phyloP scores from a whole-genome alignment of 2,888 invertebrate species.

The Listrodromus nycthemerus region DNA sequence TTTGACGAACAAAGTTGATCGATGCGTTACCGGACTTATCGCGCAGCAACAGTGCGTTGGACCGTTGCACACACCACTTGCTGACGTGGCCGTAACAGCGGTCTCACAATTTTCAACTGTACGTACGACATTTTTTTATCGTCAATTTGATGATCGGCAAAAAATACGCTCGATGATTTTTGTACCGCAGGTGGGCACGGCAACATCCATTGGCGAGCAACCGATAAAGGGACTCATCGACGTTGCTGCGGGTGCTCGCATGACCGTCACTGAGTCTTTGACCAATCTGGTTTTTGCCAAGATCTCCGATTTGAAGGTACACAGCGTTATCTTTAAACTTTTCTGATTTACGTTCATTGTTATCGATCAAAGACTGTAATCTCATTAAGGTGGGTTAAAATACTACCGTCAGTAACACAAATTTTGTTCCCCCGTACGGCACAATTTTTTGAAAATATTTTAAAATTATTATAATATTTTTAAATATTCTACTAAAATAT shows the following conservation, averaged over 20 bases:
- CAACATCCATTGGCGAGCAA: constrained; percentile 98
- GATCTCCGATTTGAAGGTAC: constrained; percentile 86
- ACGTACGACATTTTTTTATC: constrained; percentile 70
- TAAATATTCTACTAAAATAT: no score
- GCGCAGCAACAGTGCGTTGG: constrained; percentile 99
- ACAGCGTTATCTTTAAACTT: not conserved
- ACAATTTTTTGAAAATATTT: no score
- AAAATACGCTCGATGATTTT: not conserved
- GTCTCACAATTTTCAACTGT: constrained; percentile 92
- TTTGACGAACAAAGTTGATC: constrained; percentile 97
- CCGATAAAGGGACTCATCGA: constrained; percentile 96
- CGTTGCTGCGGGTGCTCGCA: constrained; percentile 94
- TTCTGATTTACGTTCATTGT: not conserved
- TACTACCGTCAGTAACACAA: no score
- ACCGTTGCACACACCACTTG: constrained; percentile 97
- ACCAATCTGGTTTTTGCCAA: constrained; percentile 94
- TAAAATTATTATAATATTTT: no score
- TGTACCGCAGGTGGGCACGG: constrained; percentile 88
- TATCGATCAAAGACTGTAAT: no score
- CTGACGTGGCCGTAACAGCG: constrained; percentile 96
- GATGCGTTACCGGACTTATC: constrained; percentile 97
- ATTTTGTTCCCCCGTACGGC: no score
- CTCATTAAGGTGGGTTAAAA: no score
- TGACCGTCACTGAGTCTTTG: constrained; percentile 97
- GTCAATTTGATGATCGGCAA: not conserved